Evolutionary conservation across 2,113 vertebrate genomes (phyloP).

Genomic region (Rhizomys pruinosus): DNA sequence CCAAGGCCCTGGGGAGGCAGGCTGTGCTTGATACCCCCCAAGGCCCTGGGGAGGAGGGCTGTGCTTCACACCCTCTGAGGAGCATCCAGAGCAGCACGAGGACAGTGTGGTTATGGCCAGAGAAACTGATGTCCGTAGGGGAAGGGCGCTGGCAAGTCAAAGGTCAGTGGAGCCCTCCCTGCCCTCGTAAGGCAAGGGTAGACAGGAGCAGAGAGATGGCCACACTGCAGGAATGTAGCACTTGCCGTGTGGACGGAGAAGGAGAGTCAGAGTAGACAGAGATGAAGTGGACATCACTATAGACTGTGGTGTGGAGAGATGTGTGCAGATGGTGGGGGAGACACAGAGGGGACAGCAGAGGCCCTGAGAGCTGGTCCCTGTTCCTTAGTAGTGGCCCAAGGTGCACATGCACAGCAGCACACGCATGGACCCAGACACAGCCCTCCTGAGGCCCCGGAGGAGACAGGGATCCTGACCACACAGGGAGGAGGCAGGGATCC

Average conservation of each 20-base stretch:
- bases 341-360: not conserved
- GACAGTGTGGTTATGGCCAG: not conserved
- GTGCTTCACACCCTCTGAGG: accelerated
- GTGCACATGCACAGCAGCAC: not conserved
- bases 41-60: no score
- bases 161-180: not conserved
- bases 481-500: not conserved
- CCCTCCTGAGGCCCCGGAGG: not conserved
- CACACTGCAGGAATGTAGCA: no score
- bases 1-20: no score
- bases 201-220: not conserved
- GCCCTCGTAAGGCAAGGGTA: not conserved
- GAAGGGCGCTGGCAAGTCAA: not conserved
- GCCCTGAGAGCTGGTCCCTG: not conserved
- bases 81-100: not conserved
- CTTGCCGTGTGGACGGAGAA: no score
- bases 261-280: not conserved
- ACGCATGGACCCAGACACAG: not conserved
- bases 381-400: not conserved
- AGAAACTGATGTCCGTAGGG: not conserved
- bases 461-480: not conserved
- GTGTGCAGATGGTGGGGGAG: not conserved
- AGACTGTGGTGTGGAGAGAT: not conserved
- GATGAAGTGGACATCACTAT: not conserved
- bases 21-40: accelerated